Evolutionary conservation across 2,113 vertebrate species (phyloP).

Genomic region (Laterallus jamaicensis): DNA sequence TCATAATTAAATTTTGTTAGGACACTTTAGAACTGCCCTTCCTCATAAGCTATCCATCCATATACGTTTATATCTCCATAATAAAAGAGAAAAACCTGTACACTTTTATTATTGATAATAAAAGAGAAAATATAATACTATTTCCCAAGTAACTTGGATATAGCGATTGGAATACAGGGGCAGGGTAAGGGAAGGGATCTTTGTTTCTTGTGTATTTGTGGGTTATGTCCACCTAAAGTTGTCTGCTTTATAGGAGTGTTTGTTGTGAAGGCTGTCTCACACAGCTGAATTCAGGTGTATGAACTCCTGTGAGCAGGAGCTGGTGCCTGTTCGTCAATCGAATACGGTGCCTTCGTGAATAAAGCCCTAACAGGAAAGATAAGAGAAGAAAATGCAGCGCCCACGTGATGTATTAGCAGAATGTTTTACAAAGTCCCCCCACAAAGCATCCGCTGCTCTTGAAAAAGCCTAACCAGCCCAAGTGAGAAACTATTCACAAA

Average conservation of each 20-base stretch:
- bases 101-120: slow-evolving; percentile 49
- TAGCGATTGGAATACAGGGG: neutral
- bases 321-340: slow-evolving; percentile 65
- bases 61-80: slow-evolving; percentile 42
- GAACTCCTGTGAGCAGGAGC: slow-evolving; percentile 12
- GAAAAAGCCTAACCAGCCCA: slow-evolving; percentile 67
- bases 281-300: slow-evolving; percentile 54
- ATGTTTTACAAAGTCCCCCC: slow-evolving; percentile 72
- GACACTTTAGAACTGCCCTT: slow-evolving; percentile 47
- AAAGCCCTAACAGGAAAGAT: slow-evolving; percentile 67
- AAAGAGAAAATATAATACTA: slow-evolving; percentile 32
- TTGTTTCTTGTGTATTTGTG: neutral
- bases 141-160: slow-evolving; percentile 9
- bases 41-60: slow-evolving; percentile 31
- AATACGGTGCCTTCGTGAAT: slow-evolving; percentile 67
- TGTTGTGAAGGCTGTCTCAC: slow-evolving; percentile 57
- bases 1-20: slow-evolving; percentile 62
- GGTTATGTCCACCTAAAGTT: neutral
- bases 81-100: slow-evolving; percentile 50
- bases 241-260: neutral
- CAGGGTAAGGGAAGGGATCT: neutral
- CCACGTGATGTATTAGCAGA: slow-evolving; percentile 70
- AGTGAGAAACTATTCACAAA: slow-evolving; percentile 73
- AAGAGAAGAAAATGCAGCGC: slow-evolving; percentile 67
- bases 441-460: slow-evolving; percentile 75